Percentiles rank a stretch among this genome's conserved stretches.
These are phyloP conservation scores for Trachurus trachurus DNA, from an alignment of 2,797 vertebrate genomes.

Conservation along the genomic window DNA sequence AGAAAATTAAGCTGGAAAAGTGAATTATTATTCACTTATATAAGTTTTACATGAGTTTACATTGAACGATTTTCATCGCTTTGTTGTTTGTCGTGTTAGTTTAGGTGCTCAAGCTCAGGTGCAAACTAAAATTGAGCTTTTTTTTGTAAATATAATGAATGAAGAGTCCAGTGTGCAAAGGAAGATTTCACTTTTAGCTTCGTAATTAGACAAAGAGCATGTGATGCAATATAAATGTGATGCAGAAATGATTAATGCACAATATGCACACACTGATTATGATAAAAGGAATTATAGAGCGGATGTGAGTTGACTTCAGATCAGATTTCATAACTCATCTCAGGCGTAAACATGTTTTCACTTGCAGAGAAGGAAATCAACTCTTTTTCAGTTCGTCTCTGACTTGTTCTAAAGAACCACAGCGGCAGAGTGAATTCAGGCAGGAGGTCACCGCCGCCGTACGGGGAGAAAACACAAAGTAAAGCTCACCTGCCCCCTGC, in stretches of 20 bases:
- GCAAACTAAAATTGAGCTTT: too few species aligned
- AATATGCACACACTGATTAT: not conserved
- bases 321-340: too few species aligned
- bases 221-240: not conserved
- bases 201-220: not conserved
- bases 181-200: not conserved
- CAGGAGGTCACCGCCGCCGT: not conserved
- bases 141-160: too few species aligned
- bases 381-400: conserved; percentile 18
- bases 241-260: not conserved
- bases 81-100: not conserved
- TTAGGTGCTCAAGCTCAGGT: too few species aligned
- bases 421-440: conserved; percentile 9
- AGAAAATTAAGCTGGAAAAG: not conserved
- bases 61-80: not conserved
- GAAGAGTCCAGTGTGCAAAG: too few species aligned
- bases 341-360: not conserved
- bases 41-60: not conserved
- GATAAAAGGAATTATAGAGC: not conserved
- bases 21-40: not conserved
- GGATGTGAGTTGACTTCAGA: too few species aligned
- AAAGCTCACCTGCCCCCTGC: conserved; percentile 78
- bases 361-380: not conserved
- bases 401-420: conserved; percentile 15
- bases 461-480: conserved; percentile 31